Evolutionary conservation across 92 coral and sea anemone genomes (phyloP).

Genomic region (Chrysogorgia sp.): DNA sequence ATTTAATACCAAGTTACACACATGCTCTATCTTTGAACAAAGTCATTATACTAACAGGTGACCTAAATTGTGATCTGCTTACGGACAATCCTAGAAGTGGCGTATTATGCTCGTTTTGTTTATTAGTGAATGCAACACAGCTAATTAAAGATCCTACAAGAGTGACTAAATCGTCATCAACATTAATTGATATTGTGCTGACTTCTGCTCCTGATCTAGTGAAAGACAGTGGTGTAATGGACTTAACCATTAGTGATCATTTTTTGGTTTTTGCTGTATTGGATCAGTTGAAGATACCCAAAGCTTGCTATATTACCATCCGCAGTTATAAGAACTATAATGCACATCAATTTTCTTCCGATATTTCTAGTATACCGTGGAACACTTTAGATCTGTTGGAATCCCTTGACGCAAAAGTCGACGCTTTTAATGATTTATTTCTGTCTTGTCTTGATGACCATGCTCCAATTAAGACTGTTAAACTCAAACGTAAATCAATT

Average conservation of each 20-base stretch:
- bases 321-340: conserved; percentile 35
- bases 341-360: conserved; percentile 16
- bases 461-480: conserved; percentile 42
- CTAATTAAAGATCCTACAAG: conserved; percentile 31
- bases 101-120: no score
- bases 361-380: conserved; percentile 39
- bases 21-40: no score
- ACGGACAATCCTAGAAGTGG: no score
- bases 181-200: conserved; percentile 31
- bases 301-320: conserved; percentile 25
- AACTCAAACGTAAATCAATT: conserved; percentile 45
- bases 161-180: conserved; percentile 8
- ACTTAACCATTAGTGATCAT: conserved; percentile 41
- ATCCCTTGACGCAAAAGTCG: conserved; percentile 36
- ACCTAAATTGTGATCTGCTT: no score
- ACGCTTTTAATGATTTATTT: conserved; percentile 44
- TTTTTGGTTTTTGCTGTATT: conserved; percentile 35
- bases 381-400: conserved; percentile 42
- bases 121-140: no score
- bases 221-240: background rate
- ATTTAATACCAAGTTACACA: no score
- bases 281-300: conserved; percentile 31
- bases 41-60: no score
- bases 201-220: background rate
- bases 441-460: conserved; percentile 36